Conservation (phyloP, 2,113 vertebrate genomes). For the Oncorhynchus gorbuscha region DNA sequence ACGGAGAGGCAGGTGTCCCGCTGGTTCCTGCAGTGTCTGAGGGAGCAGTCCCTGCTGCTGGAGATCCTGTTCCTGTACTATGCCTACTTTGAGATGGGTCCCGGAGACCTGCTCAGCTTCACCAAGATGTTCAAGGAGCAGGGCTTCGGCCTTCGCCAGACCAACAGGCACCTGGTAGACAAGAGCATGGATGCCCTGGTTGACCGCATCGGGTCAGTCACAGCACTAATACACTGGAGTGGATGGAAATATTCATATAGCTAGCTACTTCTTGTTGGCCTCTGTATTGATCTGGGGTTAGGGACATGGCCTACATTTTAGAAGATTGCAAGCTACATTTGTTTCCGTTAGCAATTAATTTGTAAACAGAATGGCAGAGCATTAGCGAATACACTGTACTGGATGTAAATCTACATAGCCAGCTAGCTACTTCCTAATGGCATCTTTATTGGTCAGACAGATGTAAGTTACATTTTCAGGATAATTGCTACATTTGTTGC, state of each 20-base stretch:
- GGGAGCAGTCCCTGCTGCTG: slow-evolving; percentile 92
- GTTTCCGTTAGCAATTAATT: too few species aligned
- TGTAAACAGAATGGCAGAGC: too few species aligned
- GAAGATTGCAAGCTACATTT: too few species aligned
- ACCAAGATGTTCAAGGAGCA: slow-evolving; percentile 93
- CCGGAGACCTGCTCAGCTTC: slow-evolving; percentile 83
- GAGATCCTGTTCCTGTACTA: slow-evolving; percentile 96
- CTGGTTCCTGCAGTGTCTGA: slow-evolving; percentile 94
- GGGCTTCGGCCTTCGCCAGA: slow-evolving; percentile 91
- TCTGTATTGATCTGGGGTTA: too few species aligned
- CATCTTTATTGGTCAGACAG: neutral
- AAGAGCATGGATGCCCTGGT: slow-evolving; percentile 92
- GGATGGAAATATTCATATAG: neutral
- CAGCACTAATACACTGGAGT: neutral
- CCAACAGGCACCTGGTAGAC: slow-evolving; percentile 91
- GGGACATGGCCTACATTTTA: too few species aligned
- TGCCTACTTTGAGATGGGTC: slow-evolving; percentile 94
- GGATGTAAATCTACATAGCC: too few species aligned
- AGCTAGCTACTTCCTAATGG: too few species aligned
- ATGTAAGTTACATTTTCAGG: too few species aligned
- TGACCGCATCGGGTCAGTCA: slow-evolving; percentile 88
- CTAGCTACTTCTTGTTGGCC: too few species aligned
- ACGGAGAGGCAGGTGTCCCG: slow-evolving; percentile 92
- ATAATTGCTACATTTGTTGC: too few species aligned
- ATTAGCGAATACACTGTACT: too few species aligned